Conservation (phyloP, 2,797 vertebrate genomes). For the Gallinago nigripennis region DNA sequence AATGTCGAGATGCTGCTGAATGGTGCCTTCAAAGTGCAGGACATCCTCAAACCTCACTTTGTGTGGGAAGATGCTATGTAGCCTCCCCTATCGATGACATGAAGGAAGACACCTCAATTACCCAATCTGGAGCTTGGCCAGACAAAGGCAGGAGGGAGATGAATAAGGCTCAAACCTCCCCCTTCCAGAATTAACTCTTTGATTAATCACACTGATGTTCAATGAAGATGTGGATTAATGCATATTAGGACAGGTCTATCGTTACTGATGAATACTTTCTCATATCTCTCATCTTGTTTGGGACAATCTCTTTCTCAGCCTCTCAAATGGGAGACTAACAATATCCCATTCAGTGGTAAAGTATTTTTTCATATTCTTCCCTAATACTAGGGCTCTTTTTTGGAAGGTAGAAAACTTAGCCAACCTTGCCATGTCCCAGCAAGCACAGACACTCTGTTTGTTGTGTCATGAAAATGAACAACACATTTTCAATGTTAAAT, state of each 20-base stretch:
- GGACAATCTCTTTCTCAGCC: neutral
- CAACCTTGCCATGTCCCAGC: neutral
- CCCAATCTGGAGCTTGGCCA: neutral
- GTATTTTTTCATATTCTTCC: neutral
- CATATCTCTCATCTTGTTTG: neutral
- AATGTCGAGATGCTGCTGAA: neutral
- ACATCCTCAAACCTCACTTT: neutral
- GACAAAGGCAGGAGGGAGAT: neutral
- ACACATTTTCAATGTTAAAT: conserved; percentile 57
- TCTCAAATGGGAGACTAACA: neutral
- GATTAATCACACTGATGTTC: neutral
- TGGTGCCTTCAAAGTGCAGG: neutral
- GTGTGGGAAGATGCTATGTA: neutral
- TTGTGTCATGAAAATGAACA: conserved; percentile 31
- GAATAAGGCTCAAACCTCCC: neutral
- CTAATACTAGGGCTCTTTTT: neutral
- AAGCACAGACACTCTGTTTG: conserved; percentile 64
- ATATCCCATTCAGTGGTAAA: neutral
- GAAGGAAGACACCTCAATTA: neutral
- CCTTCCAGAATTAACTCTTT: neutral
- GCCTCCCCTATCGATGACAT: neutral
- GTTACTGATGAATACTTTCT: neutral
- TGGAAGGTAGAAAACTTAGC: conserved; percentile 30
- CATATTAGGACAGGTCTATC: neutral
- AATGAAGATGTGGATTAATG: neutral